These are phyloP conservation scores for Synaphobranchus kaupii DNA, from an alignment of 2,797 vertebrate genomes.

Conservation along the genomic window DNA sequence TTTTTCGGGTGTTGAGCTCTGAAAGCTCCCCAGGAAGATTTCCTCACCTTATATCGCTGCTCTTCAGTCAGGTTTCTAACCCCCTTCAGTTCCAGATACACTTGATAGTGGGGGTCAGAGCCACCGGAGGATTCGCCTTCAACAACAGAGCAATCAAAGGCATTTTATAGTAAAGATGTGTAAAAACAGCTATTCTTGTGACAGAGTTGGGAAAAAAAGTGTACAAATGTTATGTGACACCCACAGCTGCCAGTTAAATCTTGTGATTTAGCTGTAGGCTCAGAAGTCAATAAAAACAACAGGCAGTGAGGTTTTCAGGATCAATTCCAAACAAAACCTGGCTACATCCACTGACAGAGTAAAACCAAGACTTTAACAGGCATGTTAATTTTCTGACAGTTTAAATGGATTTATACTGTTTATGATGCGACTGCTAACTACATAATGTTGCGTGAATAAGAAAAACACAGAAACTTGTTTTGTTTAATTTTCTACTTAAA, in stretches of 20 bases:
- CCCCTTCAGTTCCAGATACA: constrained; percentile 87
- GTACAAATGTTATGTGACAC: not conserved
- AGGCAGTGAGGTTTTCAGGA: not conserved
- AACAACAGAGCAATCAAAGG: not conserved
- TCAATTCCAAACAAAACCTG: not conserved
- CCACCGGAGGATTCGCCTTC: constrained; percentile 78
- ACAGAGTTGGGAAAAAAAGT: not conserved
- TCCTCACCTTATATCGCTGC: constrained; percentile 84
- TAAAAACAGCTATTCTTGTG: not conserved
- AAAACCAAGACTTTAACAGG: not conserved
- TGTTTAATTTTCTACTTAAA: not conserved
- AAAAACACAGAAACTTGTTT: too few species aligned
- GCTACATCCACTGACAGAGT: not conserved
- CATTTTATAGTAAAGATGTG: not conserved
- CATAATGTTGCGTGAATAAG: too few species aligned
- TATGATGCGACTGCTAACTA: too few species aligned
- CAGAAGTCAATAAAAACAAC: not conserved
- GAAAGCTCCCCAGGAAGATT: not conserved
- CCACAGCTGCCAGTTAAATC: not conserved
- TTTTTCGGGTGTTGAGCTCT: not conserved
- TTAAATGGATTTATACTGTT: not conserved
- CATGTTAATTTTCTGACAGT: not conserved
- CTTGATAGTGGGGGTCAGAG: constrained; percentile 89
- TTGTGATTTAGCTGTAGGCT: too few species aligned
- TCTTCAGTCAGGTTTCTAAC: constrained; percentile 86